Conservation (phyloP, 2,113 vertebrate genomes). For the Danio rerio region GRCz12tu NC_133195.1:25939001-25939500, state of each 20-base stretch:
- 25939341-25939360: conserved; percentile 77
- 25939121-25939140: conserved; percentile 69
- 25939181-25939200: conserved; percentile 70
- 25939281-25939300: conserved; percentile 18
- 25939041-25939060: conserved; percentile 42
- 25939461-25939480: conserved; percentile 65
- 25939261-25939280: conserved; percentile 47
- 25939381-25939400: conserved; percentile 62
- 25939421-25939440: conserved; percentile 51
- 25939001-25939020: conserved; percentile 7
- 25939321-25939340: not conserved
- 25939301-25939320: conserved; percentile 1
- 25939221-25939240: conserved; percentile 60
- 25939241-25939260: conserved; percentile 53
- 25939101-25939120: conserved; percentile 69
- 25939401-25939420: not conserved
- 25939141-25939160: conserved; percentile 76
- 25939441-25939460: conserved; percentile 68
- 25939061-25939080: conserved; percentile 39
- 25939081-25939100: conserved; percentile 35
- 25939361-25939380: conserved; percentile 74
- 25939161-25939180: conserved; percentile 71
- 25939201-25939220: conserved; percentile 67
- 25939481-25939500: conserved; percentile 71
- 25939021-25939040: not conserved